phyloP scores from a whole-genome alignment of 1,140 invertebrate species.

The Zaprionus nigranus region DNA sequence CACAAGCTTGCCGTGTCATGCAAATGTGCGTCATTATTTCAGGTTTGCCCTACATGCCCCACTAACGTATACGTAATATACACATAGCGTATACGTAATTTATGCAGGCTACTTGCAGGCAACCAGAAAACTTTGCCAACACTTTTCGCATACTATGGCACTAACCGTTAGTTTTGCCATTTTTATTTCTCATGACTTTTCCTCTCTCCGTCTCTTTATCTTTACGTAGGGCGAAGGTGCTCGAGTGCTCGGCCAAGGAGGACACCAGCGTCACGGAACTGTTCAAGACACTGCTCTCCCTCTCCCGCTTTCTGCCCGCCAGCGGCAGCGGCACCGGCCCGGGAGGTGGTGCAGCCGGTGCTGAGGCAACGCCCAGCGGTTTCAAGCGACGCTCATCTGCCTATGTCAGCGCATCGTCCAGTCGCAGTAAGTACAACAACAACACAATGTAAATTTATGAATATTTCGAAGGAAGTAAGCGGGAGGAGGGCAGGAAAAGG shows the following conservation, averaged over 20 bases:
- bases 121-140: slow-evolving; percentile 37
- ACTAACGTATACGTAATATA: slow-evolving; percentile 31
- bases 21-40: slow-evolving; percentile 38
- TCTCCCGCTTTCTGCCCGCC: slow-evolving; percentile 88
- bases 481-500: background rate
- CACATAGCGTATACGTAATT: slow-evolving; percentile 41
- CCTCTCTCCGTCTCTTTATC: slow-evolving; percentile 1
- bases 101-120: slow-evolving; percentile 21
- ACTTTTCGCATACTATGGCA: slow-evolving; percentile 41
- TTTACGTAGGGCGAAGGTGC: slow-evolving; percentile 88
- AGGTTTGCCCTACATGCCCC: slow-evolving; percentile 14
- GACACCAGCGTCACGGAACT: slow-evolving; percentile 91
- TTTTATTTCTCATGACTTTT: slow-evolving; percentile 7
- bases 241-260: slow-evolving; percentile 93
- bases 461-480: background rate
- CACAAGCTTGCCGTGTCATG: slow-evolving; percentile 33
- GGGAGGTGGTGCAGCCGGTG: slow-evolving; percentile 84
- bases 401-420: slow-evolving; percentile 87
- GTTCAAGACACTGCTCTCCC: slow-evolving; percentile 89
- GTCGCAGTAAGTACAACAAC: slow-evolving; percentile 85
- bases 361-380: slow-evolving; percentile 86
- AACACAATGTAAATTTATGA: slow-evolving; percentile 13
- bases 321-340: slow-evolving; percentile 84
- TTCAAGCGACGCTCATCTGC: slow-evolving; percentile 91
- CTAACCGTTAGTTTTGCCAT: slow-evolving; percentile 16